Base-by-base conservation (phyloP, 2,797 vertebrate genomes). In the Danio aesculapii region DNA sequence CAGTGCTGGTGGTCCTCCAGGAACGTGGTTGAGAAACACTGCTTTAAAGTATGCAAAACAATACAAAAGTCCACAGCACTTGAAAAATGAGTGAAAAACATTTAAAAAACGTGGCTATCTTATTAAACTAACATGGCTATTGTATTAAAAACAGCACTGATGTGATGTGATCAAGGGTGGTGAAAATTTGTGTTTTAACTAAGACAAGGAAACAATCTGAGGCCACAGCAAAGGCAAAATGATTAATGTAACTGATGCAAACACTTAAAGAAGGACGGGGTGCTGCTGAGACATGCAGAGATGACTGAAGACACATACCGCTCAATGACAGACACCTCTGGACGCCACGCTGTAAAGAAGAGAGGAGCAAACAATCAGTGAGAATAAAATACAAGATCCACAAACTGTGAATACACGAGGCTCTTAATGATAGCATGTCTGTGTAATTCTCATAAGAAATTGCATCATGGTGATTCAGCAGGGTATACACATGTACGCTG, bases 301-400 rank as follows among this genome's bases (percentile, higher is more conserved):
- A 50, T 62, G 30, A 55, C 53, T 53, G 0, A 55, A 30, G 43
- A 14, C 67, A 88, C 92, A 75, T 91, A 99, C 98, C 96, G 96
- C 86, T 96, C 95, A 73, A 90, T 86, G 79, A 92, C 92, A 0
- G 84, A 85, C 79, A 94, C 91, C 73, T 96, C 96, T 0, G 90
- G 92, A 8, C 91, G 91, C 84, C 95, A 93, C 75, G 92, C 97
- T 98, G 92, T 5, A 88, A 52, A 47, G 88, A 66, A 74, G 2
- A 86, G 8, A 75, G 39, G 43, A 19, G n/a, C 8, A 78, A 10
- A 77, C 52, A 17, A 43, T 47, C 6, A 78, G 55, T 3, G 0
- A 75, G 19, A 7, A 7, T 8, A 12, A 19, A 52, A 79, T 30
- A 2, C 17, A 57, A 39, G 39, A 47, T 13, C 43, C n/a, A 17